Conservation (phyloP, 2,888 invertebrate species). For the Caenorhabditis sinica region DNA sequence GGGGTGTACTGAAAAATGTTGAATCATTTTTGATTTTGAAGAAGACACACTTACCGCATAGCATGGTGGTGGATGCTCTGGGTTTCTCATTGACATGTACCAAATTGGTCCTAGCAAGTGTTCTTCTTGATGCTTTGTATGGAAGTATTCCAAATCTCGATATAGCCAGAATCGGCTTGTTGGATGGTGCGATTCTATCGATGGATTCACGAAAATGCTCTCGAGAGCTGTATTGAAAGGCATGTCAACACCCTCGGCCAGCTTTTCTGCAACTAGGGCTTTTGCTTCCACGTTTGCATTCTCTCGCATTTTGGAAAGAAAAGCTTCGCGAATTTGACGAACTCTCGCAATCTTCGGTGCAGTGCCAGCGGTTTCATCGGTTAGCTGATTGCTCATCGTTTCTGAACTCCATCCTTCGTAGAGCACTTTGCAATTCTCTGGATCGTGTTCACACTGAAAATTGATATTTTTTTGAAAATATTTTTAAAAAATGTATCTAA, state of each 20-base stretch:
- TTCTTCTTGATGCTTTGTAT: conserved; percentile 24
- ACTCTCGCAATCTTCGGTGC: background rate
- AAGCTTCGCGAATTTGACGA: background rate
- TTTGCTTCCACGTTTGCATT: background rate
- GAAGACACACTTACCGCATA: conserved; percentile 16
- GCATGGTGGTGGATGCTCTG: background rate
- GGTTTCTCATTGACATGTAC: conserved; percentile 3
- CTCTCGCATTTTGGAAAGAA: background rate
- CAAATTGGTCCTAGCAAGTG: conserved; percentile 21
- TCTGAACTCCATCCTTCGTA: conserved; percentile 53
- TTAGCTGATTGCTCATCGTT: background rate
- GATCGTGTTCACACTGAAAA: conserved; percentile 5
- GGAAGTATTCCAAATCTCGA: conserved; percentile 51
- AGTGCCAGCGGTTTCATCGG: background rate
- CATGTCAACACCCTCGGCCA: background rate
- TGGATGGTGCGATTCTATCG: background rate
- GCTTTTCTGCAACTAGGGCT: background rate
- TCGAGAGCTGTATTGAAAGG: background rate
- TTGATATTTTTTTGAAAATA: background rate
- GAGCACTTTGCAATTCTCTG: background rate
- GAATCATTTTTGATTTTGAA: background rate
- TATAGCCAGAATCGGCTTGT: conserved; percentile 24
- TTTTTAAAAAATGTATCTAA: background rate
- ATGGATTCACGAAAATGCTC: background rate
- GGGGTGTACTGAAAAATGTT: conserved; percentile 40